Evolutionary conservation across 2,797 vertebrate genomes (phyloP).

Genomic region (Clarias laeviceps): DNA sequence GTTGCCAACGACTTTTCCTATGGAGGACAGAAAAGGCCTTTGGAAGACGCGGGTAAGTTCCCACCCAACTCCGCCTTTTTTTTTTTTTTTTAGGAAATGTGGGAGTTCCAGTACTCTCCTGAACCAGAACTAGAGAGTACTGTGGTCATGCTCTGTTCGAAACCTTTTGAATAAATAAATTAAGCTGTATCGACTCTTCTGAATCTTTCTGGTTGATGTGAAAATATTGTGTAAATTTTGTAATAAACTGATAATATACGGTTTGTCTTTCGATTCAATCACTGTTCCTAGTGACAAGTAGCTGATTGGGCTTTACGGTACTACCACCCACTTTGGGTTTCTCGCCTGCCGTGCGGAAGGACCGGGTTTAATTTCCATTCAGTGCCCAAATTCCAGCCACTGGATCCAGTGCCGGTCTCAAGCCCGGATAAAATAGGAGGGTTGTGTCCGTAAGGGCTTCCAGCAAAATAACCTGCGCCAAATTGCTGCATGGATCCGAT

Average conservation of each 20-base stretch:
- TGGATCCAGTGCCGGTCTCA: too few species aligned
- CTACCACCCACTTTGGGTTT: too few species aligned
- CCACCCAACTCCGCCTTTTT: background rate
- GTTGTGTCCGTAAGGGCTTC: too few species aligned
- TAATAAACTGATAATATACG: background rate
- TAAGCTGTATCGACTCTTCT: background rate
- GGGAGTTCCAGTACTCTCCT: background rate
- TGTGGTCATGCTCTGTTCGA: background rate
- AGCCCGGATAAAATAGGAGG: too few species aligned
- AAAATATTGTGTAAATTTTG: background rate
- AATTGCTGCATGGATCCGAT: too few species aligned
- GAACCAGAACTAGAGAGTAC: background rate
- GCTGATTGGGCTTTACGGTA: background rate
- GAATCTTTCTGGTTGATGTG: background rate
- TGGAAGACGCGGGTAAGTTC: conserved; percentile 96
- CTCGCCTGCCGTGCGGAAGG: too few species aligned
- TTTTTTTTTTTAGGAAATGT: background rate
- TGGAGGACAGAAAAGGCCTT: conserved; percentile 96
- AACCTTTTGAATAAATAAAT: background rate
- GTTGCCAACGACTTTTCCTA: conserved; percentile 91
- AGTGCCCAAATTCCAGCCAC: too few species aligned
- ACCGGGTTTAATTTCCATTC: too few species aligned
- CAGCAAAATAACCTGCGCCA: too few species aligned
- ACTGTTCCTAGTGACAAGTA: background rate
- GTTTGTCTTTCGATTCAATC: background rate